Conservation (phyloP, 2,797 vertebrate species). For the Trachurus trachurus region DNA sequence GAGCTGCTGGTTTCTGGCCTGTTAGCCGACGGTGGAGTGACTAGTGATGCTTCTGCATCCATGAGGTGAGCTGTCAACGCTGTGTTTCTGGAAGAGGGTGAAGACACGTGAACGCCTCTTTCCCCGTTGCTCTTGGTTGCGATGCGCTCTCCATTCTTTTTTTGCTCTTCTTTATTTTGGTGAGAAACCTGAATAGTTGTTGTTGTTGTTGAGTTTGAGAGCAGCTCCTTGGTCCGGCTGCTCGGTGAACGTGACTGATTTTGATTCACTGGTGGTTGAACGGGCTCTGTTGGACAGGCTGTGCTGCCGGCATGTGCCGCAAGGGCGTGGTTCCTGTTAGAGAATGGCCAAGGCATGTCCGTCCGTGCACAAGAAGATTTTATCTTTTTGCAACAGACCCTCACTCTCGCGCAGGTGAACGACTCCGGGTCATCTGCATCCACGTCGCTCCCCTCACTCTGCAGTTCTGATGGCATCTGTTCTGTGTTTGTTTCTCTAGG, state of each 20-base stretch:
- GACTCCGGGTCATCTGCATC: slow-evolving; percentile 42
- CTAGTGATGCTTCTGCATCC: neutral
- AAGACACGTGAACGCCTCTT: neutral
- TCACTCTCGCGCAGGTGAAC: slow-evolving; percentile 84
- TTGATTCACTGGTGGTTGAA: slow-evolving; percentile 4
- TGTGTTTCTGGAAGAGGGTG: slow-evolving; percentile 6
- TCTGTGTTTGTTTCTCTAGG: neutral
- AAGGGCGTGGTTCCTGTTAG: slow-evolving; percentile 11
- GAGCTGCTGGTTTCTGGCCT: slow-evolving; percentile 11
- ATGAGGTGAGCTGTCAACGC: neutral
- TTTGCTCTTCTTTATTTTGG: neutral
- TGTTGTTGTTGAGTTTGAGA: neutral
- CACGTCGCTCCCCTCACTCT: neutral
- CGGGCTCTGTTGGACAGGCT: neutral
- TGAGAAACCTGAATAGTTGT: neutral
- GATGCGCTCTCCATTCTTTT: neutral
- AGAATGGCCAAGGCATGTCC: slow-evolving; percentile 81
- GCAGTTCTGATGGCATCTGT: neutral
- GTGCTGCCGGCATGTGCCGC: neutral
- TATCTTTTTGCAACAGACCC: slow-evolving; percentile 43
- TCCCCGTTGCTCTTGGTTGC: neutral
- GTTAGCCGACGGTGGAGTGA: slow-evolving; percentile 2
- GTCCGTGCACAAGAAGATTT: slow-evolving; percentile 82
- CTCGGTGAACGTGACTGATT: slow-evolving; percentile 5
- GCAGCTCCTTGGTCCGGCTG: neutral